Conservation (phyloP, 2,888 invertebrate species). For the Diachrysia chrysitis region DNA sequence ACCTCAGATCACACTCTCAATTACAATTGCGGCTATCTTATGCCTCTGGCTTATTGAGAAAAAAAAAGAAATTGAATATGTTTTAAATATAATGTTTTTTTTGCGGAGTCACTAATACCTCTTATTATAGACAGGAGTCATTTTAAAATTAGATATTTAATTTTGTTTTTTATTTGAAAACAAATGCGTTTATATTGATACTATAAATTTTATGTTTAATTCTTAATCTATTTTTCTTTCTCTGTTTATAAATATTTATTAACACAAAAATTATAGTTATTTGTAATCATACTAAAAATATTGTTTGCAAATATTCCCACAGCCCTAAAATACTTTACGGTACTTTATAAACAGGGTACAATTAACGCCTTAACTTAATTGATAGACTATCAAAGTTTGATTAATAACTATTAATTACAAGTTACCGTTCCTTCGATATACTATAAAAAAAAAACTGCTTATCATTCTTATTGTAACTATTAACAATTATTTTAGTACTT, state of each 20-base stretch:
- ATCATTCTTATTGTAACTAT: too few relatives aligned
- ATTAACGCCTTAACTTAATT: background rate
- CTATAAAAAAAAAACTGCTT: conserved; percentile 39
- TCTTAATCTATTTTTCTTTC: too few relatives aligned
- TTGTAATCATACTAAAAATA: too few relatives aligned
- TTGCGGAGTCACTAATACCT: background rate
- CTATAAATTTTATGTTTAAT: too few relatives aligned
- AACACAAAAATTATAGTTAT: too few relatives aligned
- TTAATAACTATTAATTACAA: conserved; percentile 49
- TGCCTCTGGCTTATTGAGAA: conserved; percentile 18
- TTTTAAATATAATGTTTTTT: background rate
- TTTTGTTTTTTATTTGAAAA: background rate
- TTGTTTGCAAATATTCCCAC: too few relatives aligned
- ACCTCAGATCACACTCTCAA: conserved; percentile 60
- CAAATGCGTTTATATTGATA: background rate
- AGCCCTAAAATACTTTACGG: background rate
- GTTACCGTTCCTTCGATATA: conserved; percentile 28
- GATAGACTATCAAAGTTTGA: conserved; percentile 31
- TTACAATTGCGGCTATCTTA: conserved; percentile 47
- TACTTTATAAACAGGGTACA: background rate
- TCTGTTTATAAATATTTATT: too few relatives aligned
- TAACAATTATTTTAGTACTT: too few relatives aligned
- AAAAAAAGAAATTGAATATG: conserved; percentile 11
- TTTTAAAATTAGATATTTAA: background rate
- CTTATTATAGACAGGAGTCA: background rate